A percentile compares a stretch with the other conserved stretches of the same genome.
Conservation (phyloP, 2,113 vertebrate genomes). For the Crotalus viridis region DNA sequence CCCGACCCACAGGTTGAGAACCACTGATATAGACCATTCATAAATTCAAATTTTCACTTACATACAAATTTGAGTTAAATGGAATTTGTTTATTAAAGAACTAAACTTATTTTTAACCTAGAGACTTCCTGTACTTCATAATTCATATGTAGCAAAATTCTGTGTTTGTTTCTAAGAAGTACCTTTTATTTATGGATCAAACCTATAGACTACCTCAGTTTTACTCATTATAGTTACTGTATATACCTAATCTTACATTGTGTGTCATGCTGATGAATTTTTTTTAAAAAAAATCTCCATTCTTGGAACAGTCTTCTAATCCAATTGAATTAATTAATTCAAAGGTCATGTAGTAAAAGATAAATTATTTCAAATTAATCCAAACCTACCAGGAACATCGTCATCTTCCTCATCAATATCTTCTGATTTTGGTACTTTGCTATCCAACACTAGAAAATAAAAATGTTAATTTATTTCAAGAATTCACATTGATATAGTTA, state of each 20-base stretch:
- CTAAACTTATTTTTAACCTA: neutral
- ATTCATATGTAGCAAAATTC: neutral
- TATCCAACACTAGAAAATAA: slow-evolving; percentile 80
- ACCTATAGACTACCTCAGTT: neutral
- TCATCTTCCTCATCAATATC: slow-evolving; percentile 98
- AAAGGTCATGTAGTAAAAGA: neutral
- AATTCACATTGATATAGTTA: neutral
- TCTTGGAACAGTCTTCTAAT: neutral
- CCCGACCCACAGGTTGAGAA: too few species aligned
- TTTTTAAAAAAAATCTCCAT: neutral
- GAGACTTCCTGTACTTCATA: neutral
- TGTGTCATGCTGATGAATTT: neutral
- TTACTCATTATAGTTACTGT: neutral
- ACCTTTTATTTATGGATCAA: neutral
- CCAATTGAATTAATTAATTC: too few species aligned
- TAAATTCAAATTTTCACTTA: neutral
- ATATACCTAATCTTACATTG: neutral
- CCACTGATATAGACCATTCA: neutral
- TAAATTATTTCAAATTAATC: neutral
- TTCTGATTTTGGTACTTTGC: slow-evolving; percentile 93
- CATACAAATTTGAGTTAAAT: neutral
- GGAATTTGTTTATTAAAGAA: neutral
- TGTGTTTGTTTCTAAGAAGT: neutral
- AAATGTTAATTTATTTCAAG: slow-evolving; percentile 4
- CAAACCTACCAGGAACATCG: slow-evolving; percentile 88